Percentiles rank a stretch among this genome's conserved stretches.
phyloP scores from a whole-genome alignment of 2,797 vertebrate species.

The Karalla daura region DNA sequence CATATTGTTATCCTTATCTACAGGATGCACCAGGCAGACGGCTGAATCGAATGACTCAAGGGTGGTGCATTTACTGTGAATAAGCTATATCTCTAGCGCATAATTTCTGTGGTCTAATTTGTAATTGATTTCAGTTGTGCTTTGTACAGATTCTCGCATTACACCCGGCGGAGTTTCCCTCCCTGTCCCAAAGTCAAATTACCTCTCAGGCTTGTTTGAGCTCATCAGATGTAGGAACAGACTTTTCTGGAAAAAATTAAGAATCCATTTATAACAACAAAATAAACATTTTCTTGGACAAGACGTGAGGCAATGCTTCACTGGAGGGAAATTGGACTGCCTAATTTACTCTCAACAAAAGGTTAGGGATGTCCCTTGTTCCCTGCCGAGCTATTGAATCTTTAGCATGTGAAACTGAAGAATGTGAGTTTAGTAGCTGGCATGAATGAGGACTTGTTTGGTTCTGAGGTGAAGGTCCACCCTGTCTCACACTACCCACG shows the following conservation, averaged over 20 bases:
- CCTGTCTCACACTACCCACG: constrained; percentile 12
- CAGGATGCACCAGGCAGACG: constrained; percentile 57
- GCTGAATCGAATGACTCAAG: constrained; percentile 21
- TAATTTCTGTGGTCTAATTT: constrained; percentile 37
- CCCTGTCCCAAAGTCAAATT: constrained; percentile 31
- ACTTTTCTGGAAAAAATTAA: constrained; percentile 58
- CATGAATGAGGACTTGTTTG: constrained; percentile 44
- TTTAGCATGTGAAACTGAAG: constrained; percentile 43
- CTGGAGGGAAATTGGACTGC: constrained; percentile 49
- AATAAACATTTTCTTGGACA: constrained; percentile 59
- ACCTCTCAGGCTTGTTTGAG: constrained; percentile 45
- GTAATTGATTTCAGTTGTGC: constrained; percentile 53
- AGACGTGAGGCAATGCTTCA: constrained; percentile 51
- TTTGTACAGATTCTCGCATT: constrained; percentile 43
- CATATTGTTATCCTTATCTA: constrained; percentile 60
- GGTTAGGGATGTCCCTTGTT: constrained; percentile 37
- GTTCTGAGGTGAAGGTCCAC: constrained; percentile 34
- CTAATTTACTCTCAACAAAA: constrained; percentile 63
- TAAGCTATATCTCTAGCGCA: constrained; percentile 34
- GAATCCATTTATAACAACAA: constrained; percentile 64
- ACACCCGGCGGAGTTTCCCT: constrained; percentile 31
- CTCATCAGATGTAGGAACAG: constrained; percentile 46
- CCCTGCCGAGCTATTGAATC: constrained; percentile 44
- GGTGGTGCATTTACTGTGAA: constrained; percentile 38
- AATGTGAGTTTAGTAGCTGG: constrained; percentile 40